A percentile compares a stretch with the other conserved stretches of the same genome.
phyloP scores from a whole-genome alignment of 2,113 vertebrate species.

The Oreocharis arfaki region DNA sequence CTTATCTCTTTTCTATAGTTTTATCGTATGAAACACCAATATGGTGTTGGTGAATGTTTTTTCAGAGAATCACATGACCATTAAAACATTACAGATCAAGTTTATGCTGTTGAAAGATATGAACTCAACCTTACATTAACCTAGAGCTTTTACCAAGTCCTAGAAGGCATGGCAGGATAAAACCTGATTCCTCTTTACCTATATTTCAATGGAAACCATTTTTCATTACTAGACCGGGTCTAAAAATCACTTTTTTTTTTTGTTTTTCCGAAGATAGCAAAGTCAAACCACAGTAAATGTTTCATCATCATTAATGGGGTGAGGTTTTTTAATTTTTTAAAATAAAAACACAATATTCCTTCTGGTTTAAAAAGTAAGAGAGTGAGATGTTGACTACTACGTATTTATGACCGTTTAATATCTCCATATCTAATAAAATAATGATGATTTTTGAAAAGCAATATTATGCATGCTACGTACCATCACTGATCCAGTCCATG shows the following conservation, averaged over 20 bases:
- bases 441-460: background rate
- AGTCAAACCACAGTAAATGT: background rate
- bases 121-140: constrained; percentile 16
- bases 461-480: background rate
- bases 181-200: constrained; percentile 16
- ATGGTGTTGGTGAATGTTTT: background rate
- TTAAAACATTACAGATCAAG: background rate
- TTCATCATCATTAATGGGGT: background rate
- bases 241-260: background rate
- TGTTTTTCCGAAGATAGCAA: background rate
- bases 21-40: background rate
- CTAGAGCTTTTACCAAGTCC: background rate
- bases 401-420: background rate
- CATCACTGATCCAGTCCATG: background rate
- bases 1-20: background rate
- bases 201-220: constrained; percentile 43
- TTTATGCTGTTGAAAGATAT: background rate
- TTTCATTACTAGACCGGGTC: background rate
- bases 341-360: background rate
- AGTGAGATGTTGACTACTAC: background rate
- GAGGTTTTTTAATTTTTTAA: background rate
- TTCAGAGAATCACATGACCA: background rate
- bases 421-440: background rate
- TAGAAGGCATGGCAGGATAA: constrained; percentile 4
- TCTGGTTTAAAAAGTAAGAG: background rate